phyloP scores from a whole-genome alignment of 2,888 invertebrate species.

The Eumerus sabulonum region DNA sequence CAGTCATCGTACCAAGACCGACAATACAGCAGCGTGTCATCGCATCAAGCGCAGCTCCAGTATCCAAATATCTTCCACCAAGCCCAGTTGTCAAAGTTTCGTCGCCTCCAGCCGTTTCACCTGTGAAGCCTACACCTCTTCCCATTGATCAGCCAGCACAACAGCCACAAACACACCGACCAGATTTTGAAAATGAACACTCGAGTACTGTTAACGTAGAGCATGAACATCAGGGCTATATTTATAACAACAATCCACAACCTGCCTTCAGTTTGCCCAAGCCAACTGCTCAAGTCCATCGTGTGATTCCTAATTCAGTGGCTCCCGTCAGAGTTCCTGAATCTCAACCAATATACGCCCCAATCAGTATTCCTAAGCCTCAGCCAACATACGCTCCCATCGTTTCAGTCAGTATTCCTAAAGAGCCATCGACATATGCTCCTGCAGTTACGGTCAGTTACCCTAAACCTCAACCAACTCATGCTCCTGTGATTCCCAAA shows the following conservation, averaged over 20 bases:
- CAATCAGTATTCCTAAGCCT: too few relatives aligned
- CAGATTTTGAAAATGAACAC: neutral
- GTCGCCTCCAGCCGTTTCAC: neutral
- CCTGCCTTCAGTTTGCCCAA: slow-evolving; percentile 44
- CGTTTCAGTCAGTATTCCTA: too few relatives aligned
- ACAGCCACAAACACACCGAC: neutral
- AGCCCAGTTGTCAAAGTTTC: neutral
- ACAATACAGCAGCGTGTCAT: slow-evolving; percentile 8
- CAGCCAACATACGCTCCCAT: too few relatives aligned
- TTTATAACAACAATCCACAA: slow-evolving; percentile 44
- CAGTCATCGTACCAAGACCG: slow-evolving; percentile 10
- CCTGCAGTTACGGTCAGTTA: too few relatives aligned
- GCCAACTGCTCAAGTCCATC: too few relatives aligned
- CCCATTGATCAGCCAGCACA: neutral
- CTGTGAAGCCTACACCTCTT: neutral
- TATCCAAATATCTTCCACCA: slow-evolving; percentile 5
- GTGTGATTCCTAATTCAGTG: too few relatives aligned
- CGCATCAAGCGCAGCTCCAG: too few relatives aligned
- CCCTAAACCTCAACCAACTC: too few relatives aligned
- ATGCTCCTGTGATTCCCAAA: neutral
- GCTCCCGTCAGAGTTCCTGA: too few relatives aligned
- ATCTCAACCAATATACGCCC: too few relatives aligned
- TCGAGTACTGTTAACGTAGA: neutral
- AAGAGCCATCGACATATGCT: too few relatives aligned
- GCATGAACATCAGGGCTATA: slow-evolving; percentile 24